These are phyloP conservation scores for Pseudorectes ferrugineus DNA, from an alignment of 2,113 vertebrate genomes.

Conservation along the genomic window DNA sequence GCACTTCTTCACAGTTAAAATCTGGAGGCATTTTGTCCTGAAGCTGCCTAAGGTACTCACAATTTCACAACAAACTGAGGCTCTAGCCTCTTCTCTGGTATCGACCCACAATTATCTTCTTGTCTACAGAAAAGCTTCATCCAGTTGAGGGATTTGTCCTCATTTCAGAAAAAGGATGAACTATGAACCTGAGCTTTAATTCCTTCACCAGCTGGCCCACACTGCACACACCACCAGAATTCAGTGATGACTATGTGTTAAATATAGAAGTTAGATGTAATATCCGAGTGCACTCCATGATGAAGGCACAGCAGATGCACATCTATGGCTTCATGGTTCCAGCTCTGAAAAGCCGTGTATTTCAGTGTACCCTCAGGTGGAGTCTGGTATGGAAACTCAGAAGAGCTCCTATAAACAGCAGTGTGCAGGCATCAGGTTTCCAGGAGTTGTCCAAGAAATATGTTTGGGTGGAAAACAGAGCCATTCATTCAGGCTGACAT, in stretches of 20 bases:
- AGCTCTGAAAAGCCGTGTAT: neutral
- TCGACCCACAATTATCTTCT: neutral
- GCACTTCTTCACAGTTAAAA: neutral
- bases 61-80: neutral
- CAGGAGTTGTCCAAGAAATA: slow-evolving; percentile 3
- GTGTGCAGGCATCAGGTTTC: slow-evolving; percentile 11
- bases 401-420: neutral
- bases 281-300: neutral
- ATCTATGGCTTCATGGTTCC: neutral
- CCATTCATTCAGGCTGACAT: slow-evolving; percentile 26
- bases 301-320: neutral
- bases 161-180: neutral
- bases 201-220: neutral
- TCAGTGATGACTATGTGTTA: neutral
- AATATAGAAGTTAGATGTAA: neutral
- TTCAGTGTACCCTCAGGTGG: neutral
- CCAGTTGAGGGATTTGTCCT: neutral
- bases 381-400: neutral
- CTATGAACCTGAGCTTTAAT: neutral
- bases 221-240: neutral
- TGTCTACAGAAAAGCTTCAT: neutral
- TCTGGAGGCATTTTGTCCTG: neutral
- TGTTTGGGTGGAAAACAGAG: slow-evolving; percentile 10
- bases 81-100: neutral
- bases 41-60: neutral